Evolutionary conservation across 2,113 vertebrate genomes (phyloP).

Genomic region (Butastur rufipennis): DNA sequence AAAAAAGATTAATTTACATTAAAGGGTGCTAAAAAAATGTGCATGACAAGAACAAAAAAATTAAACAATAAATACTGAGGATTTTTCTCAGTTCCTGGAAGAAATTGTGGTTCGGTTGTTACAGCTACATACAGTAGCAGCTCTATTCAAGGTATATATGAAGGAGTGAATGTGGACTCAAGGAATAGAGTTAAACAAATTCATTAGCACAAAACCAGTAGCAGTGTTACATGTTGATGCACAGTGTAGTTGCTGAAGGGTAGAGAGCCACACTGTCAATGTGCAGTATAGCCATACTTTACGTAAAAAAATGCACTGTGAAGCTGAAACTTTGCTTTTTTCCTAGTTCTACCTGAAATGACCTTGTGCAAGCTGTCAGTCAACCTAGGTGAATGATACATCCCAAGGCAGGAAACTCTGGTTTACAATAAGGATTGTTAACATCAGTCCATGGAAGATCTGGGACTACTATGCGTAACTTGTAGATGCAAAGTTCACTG

Average conservation of each 20-base stretch:
- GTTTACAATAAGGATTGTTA: not conserved
- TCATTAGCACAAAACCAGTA: accelerated
- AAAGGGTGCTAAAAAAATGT: accelerated
- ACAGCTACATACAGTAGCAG: not conserved
- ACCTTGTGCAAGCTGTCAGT: not conserved
- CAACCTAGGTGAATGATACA: accelerated
- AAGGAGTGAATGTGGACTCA: not conserved
- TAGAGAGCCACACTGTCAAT: not conserved
- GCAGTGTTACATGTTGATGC: accelerated
- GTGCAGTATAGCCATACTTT: accelerated
- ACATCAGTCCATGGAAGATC: not conserved
- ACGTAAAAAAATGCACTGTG: not conserved
- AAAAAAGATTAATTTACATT: accelerated
- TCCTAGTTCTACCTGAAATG: not conserved
- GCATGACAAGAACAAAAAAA: not conserved
- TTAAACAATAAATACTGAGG: not conserved
- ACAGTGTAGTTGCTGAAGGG: not conserved
- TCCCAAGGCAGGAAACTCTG: not conserved
- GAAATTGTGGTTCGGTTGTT: not conserved
- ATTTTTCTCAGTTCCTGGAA: not conserved
- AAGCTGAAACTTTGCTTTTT: not conserved
- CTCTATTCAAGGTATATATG: not conserved
- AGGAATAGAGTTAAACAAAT: not conserved
- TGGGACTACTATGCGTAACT: accelerated
- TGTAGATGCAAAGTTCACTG: too few species aligned